Evolutionary conservation across 2,113 vertebrate genomes (phyloP).

Genomic region (Brienomyrus longianalis): DNA sequence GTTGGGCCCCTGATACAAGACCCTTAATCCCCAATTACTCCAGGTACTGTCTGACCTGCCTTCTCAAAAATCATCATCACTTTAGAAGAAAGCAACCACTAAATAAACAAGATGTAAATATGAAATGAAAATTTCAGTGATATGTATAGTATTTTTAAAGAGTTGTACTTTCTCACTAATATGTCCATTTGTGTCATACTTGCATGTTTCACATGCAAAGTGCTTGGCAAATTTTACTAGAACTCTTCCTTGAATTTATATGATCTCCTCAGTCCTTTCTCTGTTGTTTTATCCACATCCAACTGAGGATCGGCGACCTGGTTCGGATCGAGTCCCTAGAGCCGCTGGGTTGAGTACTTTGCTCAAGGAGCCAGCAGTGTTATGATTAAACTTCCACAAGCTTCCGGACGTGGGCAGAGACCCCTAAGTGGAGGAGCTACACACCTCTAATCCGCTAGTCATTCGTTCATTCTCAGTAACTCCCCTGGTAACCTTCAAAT

Average conservation of each 20-base stretch:
- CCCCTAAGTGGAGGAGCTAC: neutral
- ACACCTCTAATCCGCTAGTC: neutral
- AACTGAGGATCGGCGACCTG: neutral
- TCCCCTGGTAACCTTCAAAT: slow-evolving; percentile 44
- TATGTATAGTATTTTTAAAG: neutral
- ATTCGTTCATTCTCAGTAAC: slow-evolving; percentile 12
- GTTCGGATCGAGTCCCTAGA: neutral
- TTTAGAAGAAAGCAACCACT: neutral
- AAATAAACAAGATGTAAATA: neutral
- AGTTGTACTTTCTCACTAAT: neutral
- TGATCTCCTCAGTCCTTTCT: slow-evolving; percentile 58
- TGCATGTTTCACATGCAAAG: neutral
- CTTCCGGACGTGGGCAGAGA: neutral
- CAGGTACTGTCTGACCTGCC: neutral
- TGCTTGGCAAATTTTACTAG: neutral
- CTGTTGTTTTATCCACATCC: slow-evolving; percentile 48
- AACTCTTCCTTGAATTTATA: slow-evolving; percentile 42
- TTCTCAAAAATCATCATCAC: neutral
- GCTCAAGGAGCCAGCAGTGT: neutral
- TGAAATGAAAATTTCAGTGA: neutral
- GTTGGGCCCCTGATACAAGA: too few relatives aligned
- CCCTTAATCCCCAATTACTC: too few relatives aligned
- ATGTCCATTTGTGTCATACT: neutral
- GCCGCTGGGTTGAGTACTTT: neutral
- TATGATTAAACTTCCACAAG: neutral